These are phyloP conservation scores for Drosophila cracens DNA, from an alignment of 2,888 invertebrate genomes.

Conservation along the genomic window DNA sequence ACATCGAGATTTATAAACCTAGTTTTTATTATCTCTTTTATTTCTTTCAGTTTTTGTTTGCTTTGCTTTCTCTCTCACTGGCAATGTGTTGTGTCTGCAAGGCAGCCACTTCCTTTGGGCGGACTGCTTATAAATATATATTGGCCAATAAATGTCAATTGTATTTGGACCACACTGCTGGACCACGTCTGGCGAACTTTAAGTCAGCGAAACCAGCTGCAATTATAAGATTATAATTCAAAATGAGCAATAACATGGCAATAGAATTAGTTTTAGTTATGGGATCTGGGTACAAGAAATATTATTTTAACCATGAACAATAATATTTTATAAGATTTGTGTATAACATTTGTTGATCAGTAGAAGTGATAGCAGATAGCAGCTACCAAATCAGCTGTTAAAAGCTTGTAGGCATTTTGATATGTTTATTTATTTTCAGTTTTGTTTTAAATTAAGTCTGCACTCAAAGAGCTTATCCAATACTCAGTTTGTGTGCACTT, in stretches of 20 bases:
- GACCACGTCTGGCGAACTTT: constrained; percentile 16
- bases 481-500: constrained; percentile 1
- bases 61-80: constrained; percentile 10
- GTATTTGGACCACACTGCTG: constrained; percentile 49
- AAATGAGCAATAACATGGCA: background rate
- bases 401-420: background rate
- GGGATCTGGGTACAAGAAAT: background rate
- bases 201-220: constrained; percentile 34
- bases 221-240: constrained; percentile 37
- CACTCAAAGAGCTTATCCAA: constrained; percentile 1
- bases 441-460: background rate
- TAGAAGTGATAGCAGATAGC: too few species aligned
- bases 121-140: constrained; percentile 73
- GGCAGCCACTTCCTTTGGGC: constrained; percentile 53
- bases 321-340: background rate
- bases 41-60: constrained; percentile 25
- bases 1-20: constrained; percentile 41
- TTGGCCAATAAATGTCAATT: constrained; percentile 82
- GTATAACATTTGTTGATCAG: background rate
- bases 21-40: constrained; percentile 39
- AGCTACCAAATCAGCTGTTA: background rate
- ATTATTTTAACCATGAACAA: background rate
- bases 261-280: background rate
- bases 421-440: background rate
- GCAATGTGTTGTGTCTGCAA: constrained; percentile 22